phyloP scores from a whole-genome alignment of 2,113 vertebrate genomes.

The Lepus timidus region DNA sequence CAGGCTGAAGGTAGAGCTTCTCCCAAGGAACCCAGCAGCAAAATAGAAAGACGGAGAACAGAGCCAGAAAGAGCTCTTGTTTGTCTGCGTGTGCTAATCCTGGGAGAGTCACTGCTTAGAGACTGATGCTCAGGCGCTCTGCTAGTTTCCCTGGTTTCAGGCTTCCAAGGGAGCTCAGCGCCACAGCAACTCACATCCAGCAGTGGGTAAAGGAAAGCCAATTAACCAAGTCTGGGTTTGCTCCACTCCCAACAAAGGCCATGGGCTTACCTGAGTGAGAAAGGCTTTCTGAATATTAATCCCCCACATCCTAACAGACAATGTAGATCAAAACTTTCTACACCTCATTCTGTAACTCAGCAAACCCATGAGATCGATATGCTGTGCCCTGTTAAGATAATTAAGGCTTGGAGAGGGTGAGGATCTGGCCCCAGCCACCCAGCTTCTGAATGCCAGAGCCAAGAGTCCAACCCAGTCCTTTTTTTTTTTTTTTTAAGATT shows the following conservation, averaged over 20 bases:
- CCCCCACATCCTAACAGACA: not conserved
- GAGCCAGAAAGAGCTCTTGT: not conserved
- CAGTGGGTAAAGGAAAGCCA: not conserved
- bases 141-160: slow-evolving; percentile 64
- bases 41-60: not conserved
- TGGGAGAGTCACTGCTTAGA: not conserved
- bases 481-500: no score
- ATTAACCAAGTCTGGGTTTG: slow-evolving; percentile 27
- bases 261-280: not conserved
- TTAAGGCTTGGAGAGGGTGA: not conserved
- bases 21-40: not conserved
- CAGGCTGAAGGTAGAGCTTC: not conserved
- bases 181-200: not conserved
- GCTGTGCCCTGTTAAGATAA: slow-evolving; percentile 10
- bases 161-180: not conserved
- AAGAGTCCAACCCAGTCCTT: not conserved
- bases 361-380: not conserved
- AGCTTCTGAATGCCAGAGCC: not conserved
- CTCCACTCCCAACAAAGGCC: not conserved
- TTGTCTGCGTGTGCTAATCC: slow-evolving; percentile 5
- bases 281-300: slow-evolving; percentile 18
- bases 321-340: not conserved
- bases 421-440: not conserved
- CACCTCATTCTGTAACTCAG: not conserved
- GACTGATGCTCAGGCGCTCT: not conserved